Base-by-base conservation (phyloP, 1,140 invertebrate species). In the Drosophila guanche region DNA sequence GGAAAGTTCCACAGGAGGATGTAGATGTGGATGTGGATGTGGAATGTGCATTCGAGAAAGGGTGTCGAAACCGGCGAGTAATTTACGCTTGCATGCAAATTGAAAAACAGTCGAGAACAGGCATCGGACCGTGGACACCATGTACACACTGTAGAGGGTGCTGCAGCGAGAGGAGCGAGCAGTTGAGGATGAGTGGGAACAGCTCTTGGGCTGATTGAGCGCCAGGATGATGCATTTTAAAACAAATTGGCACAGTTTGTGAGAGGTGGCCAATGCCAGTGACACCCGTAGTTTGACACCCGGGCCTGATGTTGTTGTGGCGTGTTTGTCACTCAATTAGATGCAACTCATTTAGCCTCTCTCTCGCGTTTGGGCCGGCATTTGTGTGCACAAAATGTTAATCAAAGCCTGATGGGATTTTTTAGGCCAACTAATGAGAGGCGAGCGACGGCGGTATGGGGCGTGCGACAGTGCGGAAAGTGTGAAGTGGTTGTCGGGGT, bases 171-270 rank as follows among this genome's bases (percentile, higher is more conserved):
- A 52, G 25, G 20, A 45, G 46, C 16, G 37, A 3, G 20, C 46
- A 47, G 8, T 12, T n/a, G 23, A 0, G 60, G 29, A 12, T 16
- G 45, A 16, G 43, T 45, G 53, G 20, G 2, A 41, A 23, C 48
- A 43, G 72, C 56, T 42, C 23, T 42, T 60, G 27, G 27, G 40
- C 58, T 70, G 78, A 88, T 83, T 88, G 83, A 77, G 55, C 81
- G 61, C 60, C 78, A 51, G 77, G 55, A 54, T 67, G 83, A 77
- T 81, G 81, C 81, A 86, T 88, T 86, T 86, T 86, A 86, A 86
- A 86, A 86, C 81, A 86, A 86, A 86, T 86, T 88, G 81, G 81
- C 81, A 86, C 81, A 86, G 81, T 86, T 86, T 86, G 83, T 85
- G 81, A 73, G 70, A 69, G 61, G 58, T 63, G 66, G 27, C 25